Conservation (phyloP, 2,888 invertebrate genomes). For the Drosophila paracracens region DNA sequence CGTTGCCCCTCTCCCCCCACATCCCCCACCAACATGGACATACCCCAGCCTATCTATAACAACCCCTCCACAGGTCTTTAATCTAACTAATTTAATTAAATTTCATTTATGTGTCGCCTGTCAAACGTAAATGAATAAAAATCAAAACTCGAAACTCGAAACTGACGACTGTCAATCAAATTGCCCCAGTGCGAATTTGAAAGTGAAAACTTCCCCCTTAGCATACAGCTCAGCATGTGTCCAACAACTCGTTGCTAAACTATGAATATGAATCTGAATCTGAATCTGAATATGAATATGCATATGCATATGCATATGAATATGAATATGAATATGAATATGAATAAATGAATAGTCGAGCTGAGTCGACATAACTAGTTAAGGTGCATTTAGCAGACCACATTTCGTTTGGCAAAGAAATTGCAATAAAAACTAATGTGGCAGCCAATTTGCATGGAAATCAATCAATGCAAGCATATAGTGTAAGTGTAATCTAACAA, state of each 20-base stretch:
- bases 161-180: slow-evolving; percentile 71
- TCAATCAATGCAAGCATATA: slow-evolving; percentile 56
- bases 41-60: slow-evolving; percentile 12
- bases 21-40: not conserved
- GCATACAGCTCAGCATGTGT: slow-evolving; percentile 35
- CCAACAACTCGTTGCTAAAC: slow-evolving; percentile 1
- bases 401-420: slow-evolving; percentile 58
- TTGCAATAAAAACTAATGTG: slow-evolving; percentile 65
- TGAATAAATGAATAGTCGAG: slow-evolving; percentile 28
- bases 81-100: slow-evolving; percentile 74
- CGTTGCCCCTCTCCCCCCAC: slow-evolving; percentile 13
- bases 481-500: not conserved
- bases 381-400: slow-evolving; percentile 43
- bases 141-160: slow-evolving; percentile 59
- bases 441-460: slow-evolving; percentile 68
- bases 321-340: slow-evolving; percentile 22
- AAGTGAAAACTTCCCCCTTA: slow-evolving; percentile 66
- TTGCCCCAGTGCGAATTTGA: slow-evolving; percentile 63
- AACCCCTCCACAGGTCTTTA: slow-evolving; percentile 29
- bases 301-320: slow-evolving; percentile 8
- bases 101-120: slow-evolving; percentile 70
- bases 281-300: slow-evolving; percentile 7
- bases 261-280: not conserved
- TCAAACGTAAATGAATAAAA: slow-evolving; percentile 47
- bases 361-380: slow-evolving; percentile 20